These are phyloP conservation scores for Smithornis capensis DNA, from an alignment of 2,113 vertebrate genomes.

Conservation along the genomic window DNA sequence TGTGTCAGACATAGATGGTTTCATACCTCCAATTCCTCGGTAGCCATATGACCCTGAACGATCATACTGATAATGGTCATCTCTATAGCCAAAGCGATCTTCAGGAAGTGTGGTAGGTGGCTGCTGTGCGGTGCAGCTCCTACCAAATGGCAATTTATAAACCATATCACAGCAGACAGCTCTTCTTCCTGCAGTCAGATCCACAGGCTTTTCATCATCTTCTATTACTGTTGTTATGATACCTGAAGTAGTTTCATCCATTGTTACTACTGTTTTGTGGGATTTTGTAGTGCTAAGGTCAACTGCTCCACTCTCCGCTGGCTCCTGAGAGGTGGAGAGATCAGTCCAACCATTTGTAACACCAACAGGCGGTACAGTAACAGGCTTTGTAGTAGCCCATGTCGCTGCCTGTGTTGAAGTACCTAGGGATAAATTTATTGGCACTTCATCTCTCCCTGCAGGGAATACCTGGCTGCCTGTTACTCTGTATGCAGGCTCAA, in stretches of 20 bases:
- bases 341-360: constrained; percentile 79
- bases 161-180: constrained; percentile 95
- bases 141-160: constrained; percentile 93
- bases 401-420: constrained; percentile 69
- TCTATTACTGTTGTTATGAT: constrained; percentile 88
- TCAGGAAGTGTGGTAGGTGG: constrained; percentile 86
- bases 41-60: constrained; percentile 78
- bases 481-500: constrained; percentile 80
- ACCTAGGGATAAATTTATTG: constrained; percentile 90
- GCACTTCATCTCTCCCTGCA: constrained; percentile 79
- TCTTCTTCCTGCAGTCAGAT: constrained; percentile 91
- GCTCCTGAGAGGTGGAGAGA: constrained; percentile 62
- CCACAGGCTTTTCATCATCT: constrained; percentile 92
- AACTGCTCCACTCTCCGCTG: constrained; percentile 80
- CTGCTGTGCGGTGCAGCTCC: constrained; percentile 88
- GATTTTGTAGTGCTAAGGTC: constrained; percentile 92
- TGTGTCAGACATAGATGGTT: constrained; percentile 88
- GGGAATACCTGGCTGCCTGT: constrained; percentile 68
- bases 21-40: constrained; percentile 86
- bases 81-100: constrained; percentile 85
- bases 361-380: constrained; percentile 69
- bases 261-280: constrained; percentile 83
- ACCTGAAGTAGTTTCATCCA: constrained; percentile 82
- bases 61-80: constrained; percentile 89
- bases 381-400: constrained; percentile 68